Percentiles rank a stretch among this genome's conserved stretches.
These are phyloP conservation scores for Hypselothyrea guttata DNA, from an alignment of 2,888 invertebrate species.

Conservation along the genomic window DNA sequence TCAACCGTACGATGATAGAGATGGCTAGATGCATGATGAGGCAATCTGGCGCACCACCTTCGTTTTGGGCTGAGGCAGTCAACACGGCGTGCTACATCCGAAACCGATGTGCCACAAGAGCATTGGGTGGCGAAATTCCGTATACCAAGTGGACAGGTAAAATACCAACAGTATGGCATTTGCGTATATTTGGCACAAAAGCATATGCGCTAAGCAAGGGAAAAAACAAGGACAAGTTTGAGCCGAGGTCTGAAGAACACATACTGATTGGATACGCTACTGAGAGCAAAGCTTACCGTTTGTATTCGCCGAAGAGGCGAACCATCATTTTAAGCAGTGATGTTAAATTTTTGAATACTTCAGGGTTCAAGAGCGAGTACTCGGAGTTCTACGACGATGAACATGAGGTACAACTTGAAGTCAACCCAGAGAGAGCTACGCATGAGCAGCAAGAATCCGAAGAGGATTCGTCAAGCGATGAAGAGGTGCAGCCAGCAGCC, in stretches of 20 bases:
- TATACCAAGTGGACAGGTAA: background rate
- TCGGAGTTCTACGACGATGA: background rate
- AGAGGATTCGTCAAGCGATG: background rate
- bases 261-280: background rate
- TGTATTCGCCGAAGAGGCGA: background rate
- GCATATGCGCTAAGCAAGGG: background rate
- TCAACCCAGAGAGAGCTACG: background rate
- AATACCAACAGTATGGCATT: background rate
- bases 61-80: too few species aligned
- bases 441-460: background rate
- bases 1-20: background rate
- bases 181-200: background rate
- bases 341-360: background rate
- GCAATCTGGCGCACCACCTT: slow-evolving; percentile 1
- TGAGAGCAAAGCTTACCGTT: background rate
- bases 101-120: background rate
- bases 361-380: background rate
- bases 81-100: too few species aligned
- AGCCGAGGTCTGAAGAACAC: background rate
- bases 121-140: background rate
- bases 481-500: background rate
- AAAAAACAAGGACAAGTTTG: background rate
- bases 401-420: too few species aligned
- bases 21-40: slow-evolving; percentile 4
- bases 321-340: background rate